Base-by-base conservation (phyloP, 2,888 invertebrate species). In the Dynastes tityus region DNA sequence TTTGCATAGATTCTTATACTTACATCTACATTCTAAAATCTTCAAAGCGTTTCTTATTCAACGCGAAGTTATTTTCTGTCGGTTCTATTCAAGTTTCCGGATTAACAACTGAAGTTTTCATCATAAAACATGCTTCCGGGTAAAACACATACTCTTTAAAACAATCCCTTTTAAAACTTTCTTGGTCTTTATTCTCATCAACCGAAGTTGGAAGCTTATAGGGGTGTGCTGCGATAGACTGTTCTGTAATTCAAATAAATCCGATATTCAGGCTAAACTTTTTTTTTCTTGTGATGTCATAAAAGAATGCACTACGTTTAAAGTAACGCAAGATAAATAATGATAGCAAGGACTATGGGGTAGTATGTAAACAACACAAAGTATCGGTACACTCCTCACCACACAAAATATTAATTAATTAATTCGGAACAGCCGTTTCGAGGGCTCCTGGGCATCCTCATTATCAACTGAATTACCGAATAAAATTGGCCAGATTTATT, bases 41-140 rank as follows among this genome's bases (percentile, higher is more conserved):
- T 51, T 51, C 68, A 51, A 68, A 51, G 68, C n/a, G 27, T 68
- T 68, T 51, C 68, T 68, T 68, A 68, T 32, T 68, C 68, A 29
- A 29, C 5, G 29, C 68, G 68, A 68, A 68, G 51, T 68, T 51
- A 68, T 68, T 22, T 68, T 49, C 68, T 13, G 49, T 27, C 49
- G 9, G 16, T 11, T 22, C 27, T 68, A 3, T 63, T 16, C n/a
- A 63, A 63, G 13, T 27, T 63, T 32, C 5, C 63, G 32, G 63
- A 63, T 32, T 32, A 63, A 32, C 29, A 63, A 11, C 29, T 63
- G 29, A 29, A 63, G 63, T 63, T 63, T 63, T 63, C 63, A 63
- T 63, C 32, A 29, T 63, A 63, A 63, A 32, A 29, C 9, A 61
- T 27, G 9, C 32, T 32, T 13, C 29, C 29, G 29, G 29, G 32